Evolutionary conservation across 2,888 invertebrate genomes (phyloP).

Genomic region (Lucinisca nassula): DNA sequence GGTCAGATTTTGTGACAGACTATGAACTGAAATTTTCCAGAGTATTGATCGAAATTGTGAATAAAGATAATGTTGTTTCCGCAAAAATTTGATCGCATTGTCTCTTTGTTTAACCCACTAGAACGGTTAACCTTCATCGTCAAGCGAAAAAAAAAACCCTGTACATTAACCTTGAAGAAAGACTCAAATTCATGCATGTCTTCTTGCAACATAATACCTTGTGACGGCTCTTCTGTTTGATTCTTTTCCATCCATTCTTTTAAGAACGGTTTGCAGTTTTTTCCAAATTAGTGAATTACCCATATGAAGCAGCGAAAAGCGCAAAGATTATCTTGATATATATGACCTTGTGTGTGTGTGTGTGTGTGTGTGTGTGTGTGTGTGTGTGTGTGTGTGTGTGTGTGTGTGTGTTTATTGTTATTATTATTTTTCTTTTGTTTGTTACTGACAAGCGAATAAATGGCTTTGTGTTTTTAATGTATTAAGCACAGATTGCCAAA

Average conservation of each 20-base stretch:
- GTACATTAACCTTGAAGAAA: slow-evolving; percentile 28
- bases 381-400: too few relatives aligned
- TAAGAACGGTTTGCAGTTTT: neutral
- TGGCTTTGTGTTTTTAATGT: neutral
- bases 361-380: too few relatives aligned
- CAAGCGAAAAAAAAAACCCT: slow-evolving; percentile 8
- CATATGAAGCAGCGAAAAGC: neutral
- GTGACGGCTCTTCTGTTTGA: neutral
- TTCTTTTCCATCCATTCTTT: neutral
- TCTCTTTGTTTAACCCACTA: neutral
- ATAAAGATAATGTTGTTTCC: slow-evolving; percentile 28
- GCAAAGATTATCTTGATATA: neutral
- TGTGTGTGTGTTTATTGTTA: too few relatives aligned
- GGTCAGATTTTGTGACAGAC: too few relatives aligned
- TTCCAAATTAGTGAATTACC: neutral
- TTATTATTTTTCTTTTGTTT: too few relatives aligned
- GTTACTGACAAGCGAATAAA: neutral
- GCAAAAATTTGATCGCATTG: slow-evolving; percentile 23
- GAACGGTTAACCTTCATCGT: too few relatives aligned
- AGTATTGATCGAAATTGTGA: neutral
- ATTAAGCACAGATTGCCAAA: neutral
- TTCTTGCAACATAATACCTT: neutral
- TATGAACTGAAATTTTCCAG: neutral
- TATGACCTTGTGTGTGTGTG: neutral
- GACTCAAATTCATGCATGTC: slow-evolving; percentile 13